Evolutionary conservation across 1,140 invertebrate genomes (phyloP).

Genomic region (Diorhabda elongata): DNA sequence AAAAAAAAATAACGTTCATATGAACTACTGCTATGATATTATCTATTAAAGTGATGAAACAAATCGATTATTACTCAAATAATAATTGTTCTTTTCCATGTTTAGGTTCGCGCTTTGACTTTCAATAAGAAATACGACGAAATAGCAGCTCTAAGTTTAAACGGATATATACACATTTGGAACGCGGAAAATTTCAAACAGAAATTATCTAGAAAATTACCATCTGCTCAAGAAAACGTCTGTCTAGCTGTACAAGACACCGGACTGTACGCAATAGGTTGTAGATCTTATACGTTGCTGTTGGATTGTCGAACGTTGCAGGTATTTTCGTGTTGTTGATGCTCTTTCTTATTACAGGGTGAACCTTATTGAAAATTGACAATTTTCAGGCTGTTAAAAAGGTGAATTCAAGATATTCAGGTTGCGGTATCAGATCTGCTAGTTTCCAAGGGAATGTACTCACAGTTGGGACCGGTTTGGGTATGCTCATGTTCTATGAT

Average conservation of each 20-base stretch:
- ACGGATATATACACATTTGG: conserved; percentile 91
- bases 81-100: conserved; percentile 44
- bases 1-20: no score
- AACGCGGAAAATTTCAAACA: conserved; percentile 81
- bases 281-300: conserved; percentile 85
- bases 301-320: conserved; percentile 85
- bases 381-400: conserved; percentile 55
- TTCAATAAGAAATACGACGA: conserved; percentile 84
- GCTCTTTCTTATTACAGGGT: background rate
- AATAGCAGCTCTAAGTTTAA: conserved; percentile 86
- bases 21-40: no score
- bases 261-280: conserved; percentile 87
- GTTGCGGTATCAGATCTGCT: conserved; percentile 83
- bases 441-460: conserved; percentile 86
- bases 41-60: no score
- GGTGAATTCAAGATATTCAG: conserved; percentile 71
- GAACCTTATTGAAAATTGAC: background rate
- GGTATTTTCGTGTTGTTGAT: conserved; percentile 41
- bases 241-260: conserved; percentile 82
- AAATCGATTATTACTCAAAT: background rate
- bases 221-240: conserved; percentile 87
- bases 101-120: conserved; percentile 73
- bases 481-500: conserved; percentile 92
- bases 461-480: conserved; percentile 89
- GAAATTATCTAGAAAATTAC: conserved; percentile 80